Conservation (phyloP, 2,113 vertebrate genomes). For the Chloroceryle aenea region DNA sequence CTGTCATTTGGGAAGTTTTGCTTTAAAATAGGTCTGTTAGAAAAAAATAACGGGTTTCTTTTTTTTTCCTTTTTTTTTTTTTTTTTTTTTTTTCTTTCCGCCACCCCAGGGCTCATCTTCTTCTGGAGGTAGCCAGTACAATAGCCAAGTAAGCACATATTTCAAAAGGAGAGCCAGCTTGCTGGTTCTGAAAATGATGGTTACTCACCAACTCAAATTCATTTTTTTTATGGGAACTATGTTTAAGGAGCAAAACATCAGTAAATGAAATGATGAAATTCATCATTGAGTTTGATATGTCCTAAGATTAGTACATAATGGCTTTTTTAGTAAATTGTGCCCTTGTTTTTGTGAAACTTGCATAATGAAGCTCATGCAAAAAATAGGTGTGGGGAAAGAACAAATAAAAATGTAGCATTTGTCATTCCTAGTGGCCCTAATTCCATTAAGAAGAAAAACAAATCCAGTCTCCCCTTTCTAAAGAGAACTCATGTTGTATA, state of each 20-base stretch:
- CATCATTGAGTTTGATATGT: neutral
- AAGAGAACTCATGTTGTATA: neutral
- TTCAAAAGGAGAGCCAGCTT: neutral
- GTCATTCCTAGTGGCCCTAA: neutral
- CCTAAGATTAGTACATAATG: neutral
- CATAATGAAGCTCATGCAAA: neutral
- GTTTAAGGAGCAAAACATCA: neutral
- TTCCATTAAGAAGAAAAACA: neutral
- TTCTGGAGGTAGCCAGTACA: constrained; percentile 33
- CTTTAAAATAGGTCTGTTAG: neutral
- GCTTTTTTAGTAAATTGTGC: neutral
- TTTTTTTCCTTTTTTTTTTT: neutral
- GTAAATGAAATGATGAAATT: neutral
- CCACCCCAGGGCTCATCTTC: constrained; percentile 6
- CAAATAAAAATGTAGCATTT: neutral
- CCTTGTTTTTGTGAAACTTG: neutral
- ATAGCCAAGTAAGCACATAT: constrained; percentile 7
- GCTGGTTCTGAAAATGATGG: neutral
- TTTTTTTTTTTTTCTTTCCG: neutral
- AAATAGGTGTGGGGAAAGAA: neutral
- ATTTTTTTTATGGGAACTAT: neutral
- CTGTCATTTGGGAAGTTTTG: neutral
- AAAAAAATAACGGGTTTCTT: neutral
- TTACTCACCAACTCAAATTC: neutral
- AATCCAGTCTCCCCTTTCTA: neutral